Evolutionary conservation across 2,113 vertebrate species (phyloP), one percentile per base, ranked within the genome.

Genomic region (Vulpes vulpes): DNA sequence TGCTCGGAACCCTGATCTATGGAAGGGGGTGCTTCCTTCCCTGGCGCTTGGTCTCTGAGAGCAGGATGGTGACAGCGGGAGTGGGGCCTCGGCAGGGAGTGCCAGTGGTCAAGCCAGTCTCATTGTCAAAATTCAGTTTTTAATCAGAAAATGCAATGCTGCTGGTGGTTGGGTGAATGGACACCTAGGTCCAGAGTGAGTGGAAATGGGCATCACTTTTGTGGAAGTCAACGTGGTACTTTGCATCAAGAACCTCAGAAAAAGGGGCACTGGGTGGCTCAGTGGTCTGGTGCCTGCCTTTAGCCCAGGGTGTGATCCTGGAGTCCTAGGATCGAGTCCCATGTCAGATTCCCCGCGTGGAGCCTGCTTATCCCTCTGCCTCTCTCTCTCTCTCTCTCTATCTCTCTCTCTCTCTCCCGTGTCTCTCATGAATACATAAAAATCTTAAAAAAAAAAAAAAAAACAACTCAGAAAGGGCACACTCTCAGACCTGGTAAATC

Each of bases 31-130:
- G 12, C 17, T 25, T 43, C 43, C 12, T 19, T 76, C 60, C 76
- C 12, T 11, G 30, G 4, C 2, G 3, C 2, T 0, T 5, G 16
- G 12, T 27, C 16, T 5, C 20, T 14, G 10, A 15, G 53, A 17
- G 51, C 71, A n/a, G 8, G 23, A 11, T 15, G 43, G 11, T 19
- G 43, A 38, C 32, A 8, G 27, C 43, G 3, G 1, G 3, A 7
- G 20, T 5, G n/a, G 27, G 5, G 71, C 27, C 4, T 19, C 2
- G 0, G 30, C 76, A 17, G 49, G 76, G 43, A 5, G 76, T 30
- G 12, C 73, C 22, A 8, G 73, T 22, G 43, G 22, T 15, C 73
- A 15, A 76, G 11, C 20, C 35, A 12, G 35, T 43, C 71, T 22
- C 11, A 5, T 16, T 8, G 38, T 11, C 23, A 1, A 49, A 76